A percentile compares a stretch with the other conserved stretches of the same genome.
phyloP scores from a whole-genome alignment of 1,140 invertebrate species.

The Drosophila insularis region DNA sequence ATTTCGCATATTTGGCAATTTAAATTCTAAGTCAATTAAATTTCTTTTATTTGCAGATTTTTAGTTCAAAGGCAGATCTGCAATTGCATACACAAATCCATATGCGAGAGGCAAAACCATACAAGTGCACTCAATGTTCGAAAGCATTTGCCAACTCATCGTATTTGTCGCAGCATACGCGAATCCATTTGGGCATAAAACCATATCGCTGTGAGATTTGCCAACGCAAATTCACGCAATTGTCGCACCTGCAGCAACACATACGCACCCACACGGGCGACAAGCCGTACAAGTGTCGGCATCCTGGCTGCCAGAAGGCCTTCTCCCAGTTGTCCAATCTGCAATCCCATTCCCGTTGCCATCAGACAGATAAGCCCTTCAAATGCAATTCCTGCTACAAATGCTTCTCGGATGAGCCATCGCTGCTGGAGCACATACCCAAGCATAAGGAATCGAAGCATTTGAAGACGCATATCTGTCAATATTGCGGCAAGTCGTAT shows the following conservation, averaged over 20 bases:
- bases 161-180: slow-evolving; percentile 98
- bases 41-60: slow-evolving; percentile 90
- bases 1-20: no score
- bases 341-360: slow-evolving; percentile 97
- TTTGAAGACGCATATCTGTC: slow-evolving; percentile 99
- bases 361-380: slow-evolving; percentile 96
- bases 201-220: slow-evolving; percentile 99
- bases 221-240: slow-evolving; percentile 99
- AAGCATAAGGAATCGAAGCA: slow-evolving; percentile 99
- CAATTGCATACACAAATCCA: slow-evolving; percentile 98
- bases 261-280: slow-evolving; percentile 99
- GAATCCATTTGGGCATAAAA: slow-evolving; percentile 99
- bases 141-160: slow-evolving; percentile 99
- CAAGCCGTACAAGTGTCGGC: slow-evolving; percentile 98
- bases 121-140: slow-evolving; percentile 99
- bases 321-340: slow-evolving; percentile 99
- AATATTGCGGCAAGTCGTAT: slow-evolving; percentile 99
- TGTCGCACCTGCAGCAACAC: slow-evolving; percentile 99
- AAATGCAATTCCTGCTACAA: slow-evolving; percentile 99
- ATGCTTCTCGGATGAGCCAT: slow-evolving; percentile 97
- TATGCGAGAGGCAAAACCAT: slow-evolving; percentile 98
- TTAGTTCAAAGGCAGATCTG: slow-evolving; percentile 97
- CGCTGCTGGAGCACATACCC: slow-evolving; percentile 97
- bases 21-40: background rate
- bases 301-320: slow-evolving; percentile 98